Percentiles rank a stretch among this genome's conserved stretches.
These are phyloP conservation scores for Busseola fusca DNA, from an alignment of 2,888 invertebrate species.

Conservation along the genomic window DNA sequence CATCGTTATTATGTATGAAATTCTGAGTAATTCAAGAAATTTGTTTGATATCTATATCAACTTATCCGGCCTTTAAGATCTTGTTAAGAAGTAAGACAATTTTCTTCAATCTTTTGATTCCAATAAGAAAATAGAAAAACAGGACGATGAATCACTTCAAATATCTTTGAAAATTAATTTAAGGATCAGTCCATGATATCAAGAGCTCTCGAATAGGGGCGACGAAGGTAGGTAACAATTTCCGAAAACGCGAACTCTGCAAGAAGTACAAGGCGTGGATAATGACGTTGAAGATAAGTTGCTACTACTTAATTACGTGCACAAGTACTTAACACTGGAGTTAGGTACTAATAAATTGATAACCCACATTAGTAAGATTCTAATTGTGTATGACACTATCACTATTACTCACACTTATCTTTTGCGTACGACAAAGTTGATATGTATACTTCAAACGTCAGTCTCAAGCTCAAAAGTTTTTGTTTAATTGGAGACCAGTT, in stretches of 20 bases:
- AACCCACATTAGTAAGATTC: slow-evolving; percentile 32
- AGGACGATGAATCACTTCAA: slow-evolving; percentile 21
- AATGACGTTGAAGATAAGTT: slow-evolving; percentile 19
- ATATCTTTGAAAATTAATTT: slow-evolving; percentile 34
- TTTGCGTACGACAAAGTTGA: not conserved
- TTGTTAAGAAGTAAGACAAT: not conserved
- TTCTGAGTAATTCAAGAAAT: slow-evolving; percentile 1
- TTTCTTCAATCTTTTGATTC: not conserved
- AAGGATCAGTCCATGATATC: slow-evolving; percentile 24
- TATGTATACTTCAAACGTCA: slow-evolving; percentile 12
- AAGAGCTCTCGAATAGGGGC: slow-evolving; percentile 34
- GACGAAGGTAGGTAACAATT: slow-evolving; percentile 19
- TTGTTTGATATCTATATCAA: slow-evolving; percentile 6
- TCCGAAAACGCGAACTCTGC: slow-evolving; percentile 7
- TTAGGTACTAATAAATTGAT: slow-evolving; percentile 21
- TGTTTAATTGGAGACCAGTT: not conserved
- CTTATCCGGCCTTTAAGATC: not conserved
- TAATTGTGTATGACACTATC: slow-evolving; percentile 23
- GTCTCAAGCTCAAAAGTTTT: not conserved
- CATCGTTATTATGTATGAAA: slow-evolving; percentile 2
- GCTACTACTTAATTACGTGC: slow-evolving; percentile 14
- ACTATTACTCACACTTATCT: slow-evolving; percentile 24
- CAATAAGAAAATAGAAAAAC: slow-evolving; percentile 39
- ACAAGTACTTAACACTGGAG: slow-evolving; percentile 13
- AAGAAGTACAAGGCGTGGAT: not conserved